phyloP scores from a whole-genome alignment of 92 coral and sea anemone genomes.

The Epizoanthus rinbou region DNA sequence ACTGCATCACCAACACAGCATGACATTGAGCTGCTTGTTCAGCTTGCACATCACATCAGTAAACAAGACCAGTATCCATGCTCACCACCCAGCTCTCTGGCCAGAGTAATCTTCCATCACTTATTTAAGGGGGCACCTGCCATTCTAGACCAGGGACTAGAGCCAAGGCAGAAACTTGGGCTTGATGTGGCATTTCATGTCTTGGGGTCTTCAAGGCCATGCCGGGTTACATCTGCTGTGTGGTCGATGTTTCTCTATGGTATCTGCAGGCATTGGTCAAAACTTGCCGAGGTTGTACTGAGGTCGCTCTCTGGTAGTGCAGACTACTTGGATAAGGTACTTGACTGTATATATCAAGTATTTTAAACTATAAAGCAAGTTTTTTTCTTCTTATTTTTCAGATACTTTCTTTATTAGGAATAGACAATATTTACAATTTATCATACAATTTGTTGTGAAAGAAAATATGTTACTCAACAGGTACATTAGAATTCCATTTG shows the following conservation, averaged over 20 bases:
- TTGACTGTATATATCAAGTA: no score
- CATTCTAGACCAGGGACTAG: constrained; percentile 14
- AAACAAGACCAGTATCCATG: constrained; percentile 30
- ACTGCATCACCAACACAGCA: constrained; percentile 42
- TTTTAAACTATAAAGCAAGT: no score
- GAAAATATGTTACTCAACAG: no score
- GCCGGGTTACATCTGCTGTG: constrained; percentile 12
- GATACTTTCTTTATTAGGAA: no score
- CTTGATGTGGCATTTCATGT: constrained; percentile 44
- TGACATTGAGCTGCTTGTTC: constrained; percentile 48
- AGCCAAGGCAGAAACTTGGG: constrained; percentile 39
- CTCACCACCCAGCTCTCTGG: constrained; percentile 54
- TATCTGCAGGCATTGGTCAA: constrained; percentile 75
- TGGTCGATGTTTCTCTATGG: constrained; percentile 75
- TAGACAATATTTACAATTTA: no score
- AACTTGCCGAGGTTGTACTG: constrained; percentile 71
- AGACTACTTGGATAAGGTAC: constrained; percentile 56
- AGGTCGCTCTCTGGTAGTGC: constrained; percentile 57
- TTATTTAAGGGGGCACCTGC: constrained; percentile 59
- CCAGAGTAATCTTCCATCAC: constrained; percentile 68
- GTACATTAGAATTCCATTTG: no score
- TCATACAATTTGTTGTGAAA: no score
- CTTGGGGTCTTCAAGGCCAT: constrained; percentile 36
- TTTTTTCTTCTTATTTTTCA: no score
- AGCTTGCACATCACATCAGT: constrained; percentile 43